Percentiles rank a stretch among this genome's conserved stretches.
phyloP scores from a whole-genome alignment of 2,797 vertebrate species.

The Holocentrus rufus region DNA sequence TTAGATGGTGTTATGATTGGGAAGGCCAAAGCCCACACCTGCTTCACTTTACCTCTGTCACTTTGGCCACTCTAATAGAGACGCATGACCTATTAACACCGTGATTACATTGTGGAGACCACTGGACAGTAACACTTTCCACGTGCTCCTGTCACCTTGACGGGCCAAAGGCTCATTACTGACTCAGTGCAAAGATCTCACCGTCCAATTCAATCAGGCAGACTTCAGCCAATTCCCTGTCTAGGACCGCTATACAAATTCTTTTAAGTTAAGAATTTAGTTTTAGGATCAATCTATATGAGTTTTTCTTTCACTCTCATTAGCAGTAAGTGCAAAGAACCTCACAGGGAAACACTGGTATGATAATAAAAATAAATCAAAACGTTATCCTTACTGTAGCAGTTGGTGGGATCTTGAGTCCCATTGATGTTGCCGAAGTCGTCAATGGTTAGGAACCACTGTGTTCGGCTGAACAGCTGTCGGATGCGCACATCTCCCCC shows the following conservation, averaged over 20 bases:
- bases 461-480: constrained; percentile 96
- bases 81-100: constrained; percentile 57
- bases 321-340: neutral
- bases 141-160: constrained; percentile 54
- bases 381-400: constrained; percentile 90
- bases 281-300: neutral
- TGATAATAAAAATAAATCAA: constrained; percentile 1
- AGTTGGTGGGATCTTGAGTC: constrained; percentile 94
- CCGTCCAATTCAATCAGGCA: neutral
- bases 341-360: neutral
- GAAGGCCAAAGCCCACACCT: constrained; percentile 72
- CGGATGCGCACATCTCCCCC: constrained; percentile 97
- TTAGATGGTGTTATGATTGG: constrained; percentile 68
- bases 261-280: no score
- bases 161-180: constrained; percentile 21
- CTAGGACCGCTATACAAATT: neutral
- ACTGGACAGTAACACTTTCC: constrained; percentile 61
- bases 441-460: constrained; percentile 98
- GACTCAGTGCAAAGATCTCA: constrained; percentile 31
- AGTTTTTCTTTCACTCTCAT: neutral
- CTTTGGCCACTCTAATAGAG: constrained; percentile 56
- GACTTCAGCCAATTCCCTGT: constrained; percentile 14
- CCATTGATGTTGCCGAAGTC: constrained; percentile 94
- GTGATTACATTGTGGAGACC: constrained; percentile 50
- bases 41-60: constrained; percentile 73